Evolutionary conservation across 2,113 vertebrate genomes (phyloP), one percentile per base, ranked within the genome.

Genomic region (Periophthalmus modestus): DNA sequence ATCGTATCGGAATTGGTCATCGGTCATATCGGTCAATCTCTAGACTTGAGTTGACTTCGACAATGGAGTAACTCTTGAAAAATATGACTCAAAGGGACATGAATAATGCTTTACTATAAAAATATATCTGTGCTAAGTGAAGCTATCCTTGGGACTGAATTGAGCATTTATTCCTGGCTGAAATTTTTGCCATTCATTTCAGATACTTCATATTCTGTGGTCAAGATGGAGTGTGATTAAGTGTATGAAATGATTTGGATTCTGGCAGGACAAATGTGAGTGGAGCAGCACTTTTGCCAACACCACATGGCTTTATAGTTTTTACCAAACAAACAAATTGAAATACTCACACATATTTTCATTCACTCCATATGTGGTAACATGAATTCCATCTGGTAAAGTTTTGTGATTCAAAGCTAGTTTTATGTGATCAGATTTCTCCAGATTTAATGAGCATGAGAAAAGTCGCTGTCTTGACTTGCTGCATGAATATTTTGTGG

Each of bases 311-410:
- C 54, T 78, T 74, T 24, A 66, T 48, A 1, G 23, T 74, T 67
- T 50, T 66, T 62, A 73, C 7, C 69, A 69, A 80, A 71, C 21
- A 66, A 70, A 74, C 57, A 77, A 75, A 68, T 46, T 66, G 71
- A 78, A 58, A 70, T 81, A 80, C 52, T 47, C 70, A 79, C 59
- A 61, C 61, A 71, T 66, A 18, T 13, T 15, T 71, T 46, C 33
- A 13, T 75, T 70, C 59, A 12, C 54, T 77, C 77, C 71, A 83
- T 77, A 84, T 86, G 84, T 79, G 46, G 54, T n/a, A 43, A 77
- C n/a, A n/a, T 54, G 66, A 66, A 74, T 50, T 46, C 84, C 80
- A 85, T 75, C 81, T 80, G 77, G 84, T 66, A 61, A 75, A 48
- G 72, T 55, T 80, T 77, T 65, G 66, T 74, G 72, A 71, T 2